Base-by-base conservation (phyloP, 2,113 vertebrate species). In the Platichthys stellatus region DNA sequence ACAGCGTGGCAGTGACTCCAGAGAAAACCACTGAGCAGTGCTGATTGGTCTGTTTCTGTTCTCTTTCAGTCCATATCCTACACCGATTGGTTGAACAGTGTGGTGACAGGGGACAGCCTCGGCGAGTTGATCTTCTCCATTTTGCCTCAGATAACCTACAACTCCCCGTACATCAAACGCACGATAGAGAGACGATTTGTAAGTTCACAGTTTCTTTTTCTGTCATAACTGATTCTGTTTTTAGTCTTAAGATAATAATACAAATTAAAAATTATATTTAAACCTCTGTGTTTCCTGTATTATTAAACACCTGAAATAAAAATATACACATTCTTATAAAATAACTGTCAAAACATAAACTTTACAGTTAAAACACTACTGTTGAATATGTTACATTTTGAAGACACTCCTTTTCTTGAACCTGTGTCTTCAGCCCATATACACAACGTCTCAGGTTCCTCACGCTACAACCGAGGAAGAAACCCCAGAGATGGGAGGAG, bases 31-130 rank as follows among this genome's bases (percentile, higher is more conserved):
- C 1, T 9, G 18, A 10, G 2, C 38, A 43, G 40, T 59, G 3
- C 57, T 70, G 40, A 40, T 59, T 49, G 21, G 15, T 69, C 11
- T 49, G 14, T 63, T 15, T 68, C 2, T 76, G 15, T 84, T 26
- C 17, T 81, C 4, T 0, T 69, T 63, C 92, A 99, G 98, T 97
- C 96, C 86, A 83, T 98, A 12, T 97, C 97, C 0, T 95, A 95
- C 90, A 96, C 95, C 0, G 97, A 99, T 71, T 99, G 97, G 98
- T 72, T 98, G 70, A 96, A 97, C 90, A 73, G 93, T 0, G 69
- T 96, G 61, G 92, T 94, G 9, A 94, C 96, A 0, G 93, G 94
- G 3, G 98, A 99, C 86, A 88, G 90, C 76, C 90, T 94, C 0
- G 98, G 98, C 0, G 97, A 98, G 69, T 93, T 98, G 78, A 94